Conservation (phyloP, 1,140 invertebrate genomes). For the Mesaphorura yosii region DNA sequence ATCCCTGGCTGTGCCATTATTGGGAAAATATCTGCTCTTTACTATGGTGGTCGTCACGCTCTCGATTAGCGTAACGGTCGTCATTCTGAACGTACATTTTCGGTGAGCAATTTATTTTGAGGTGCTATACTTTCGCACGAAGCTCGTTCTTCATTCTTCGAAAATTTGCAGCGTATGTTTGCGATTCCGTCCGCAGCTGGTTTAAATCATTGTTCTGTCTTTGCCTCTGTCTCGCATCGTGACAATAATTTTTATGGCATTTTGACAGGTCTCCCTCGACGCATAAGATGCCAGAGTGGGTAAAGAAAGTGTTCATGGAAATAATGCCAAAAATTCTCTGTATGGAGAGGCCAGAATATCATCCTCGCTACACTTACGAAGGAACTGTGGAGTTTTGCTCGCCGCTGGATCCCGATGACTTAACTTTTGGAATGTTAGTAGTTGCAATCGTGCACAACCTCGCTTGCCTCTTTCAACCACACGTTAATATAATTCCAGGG, state of each 20-base stretch:
- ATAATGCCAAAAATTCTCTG: slow-evolving; percentile 77
- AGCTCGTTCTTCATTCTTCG: too few relatives aligned
- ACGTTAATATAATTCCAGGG: too few relatives aligned
- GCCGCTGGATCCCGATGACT: too few relatives aligned
- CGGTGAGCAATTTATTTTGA: slow-evolving; percentile 61
- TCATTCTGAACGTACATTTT: slow-evolving; percentile 94
- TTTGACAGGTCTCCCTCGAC: slow-evolving; percentile 77
- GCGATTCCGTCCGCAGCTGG: too few relatives aligned
- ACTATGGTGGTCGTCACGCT: slow-evolving; percentile 96
- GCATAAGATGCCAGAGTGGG: slow-evolving; percentile 85
- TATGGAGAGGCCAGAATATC: slow-evolving; percentile 76
- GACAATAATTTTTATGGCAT: too few relatives aligned
- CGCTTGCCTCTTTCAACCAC: too few relatives aligned
- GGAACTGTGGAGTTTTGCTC: slow-evolving; percentile 38
- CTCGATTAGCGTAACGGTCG: slow-evolving; percentile 93
- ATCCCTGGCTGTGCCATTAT: slow-evolving; percentile 87
- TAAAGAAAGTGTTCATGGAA: slow-evolving; percentile 70
- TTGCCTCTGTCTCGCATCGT: too few relatives aligned
- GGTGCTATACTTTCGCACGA: too few relatives aligned
- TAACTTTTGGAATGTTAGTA: too few relatives aligned
- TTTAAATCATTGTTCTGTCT: too few relatives aligned
- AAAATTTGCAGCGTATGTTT: too few relatives aligned
- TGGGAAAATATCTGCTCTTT: slow-evolving; percentile 91
- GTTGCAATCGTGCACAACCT: too few relatives aligned
- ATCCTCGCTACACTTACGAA: slow-evolving; percentile 59